Base-by-base conservation (phyloP, 2,113 vertebrate genomes). In the Mustela nigripes region DNA sequence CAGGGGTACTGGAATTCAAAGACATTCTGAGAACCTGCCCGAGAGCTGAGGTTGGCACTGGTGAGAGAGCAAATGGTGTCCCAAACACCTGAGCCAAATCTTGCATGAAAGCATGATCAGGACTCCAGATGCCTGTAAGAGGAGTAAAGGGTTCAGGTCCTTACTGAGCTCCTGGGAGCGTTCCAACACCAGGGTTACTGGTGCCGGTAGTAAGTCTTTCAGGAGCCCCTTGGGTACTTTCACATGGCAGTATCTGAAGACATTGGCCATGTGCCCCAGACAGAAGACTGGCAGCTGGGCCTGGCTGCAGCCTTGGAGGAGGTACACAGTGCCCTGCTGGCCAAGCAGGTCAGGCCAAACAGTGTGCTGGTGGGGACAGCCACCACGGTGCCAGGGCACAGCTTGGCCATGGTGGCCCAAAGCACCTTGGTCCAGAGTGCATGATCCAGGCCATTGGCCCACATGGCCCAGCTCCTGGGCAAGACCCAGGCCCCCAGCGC, bases 341-440 rank as follows among this genome's bases (percentile, higher is more conserved):
- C 99, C 95, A 99, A 98, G 97, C 99, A 99, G 1, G 99, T 99
- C 97, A 99, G 98, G 60, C 99, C 99, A 3, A 99, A 99, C 94
- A 99, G 50, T 33, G 99, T 99, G 98, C 99, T 99, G 0, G 99
- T 99, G 21, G 99, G 99, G 56, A 99, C 98, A 0, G 99, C 99
- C 45, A 99, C 99, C 71, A 99, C 98, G 33, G 99, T 98, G 11
- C 99, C 99, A 5, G 98, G 98, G 97, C 98, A 98, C 97, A 99
- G 98, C 22, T 99, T 98, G 1, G 97, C 96, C 82, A 96, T 98
- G 0, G 99, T 99, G 9, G 98, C 98, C 5, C 89, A 96, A 98
- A 99, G 98, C 92, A 98, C 98, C 42, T 99, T 99, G 19, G 93
- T 78, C 98, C 97, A 98, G 93, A 98, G 99, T 99, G 98, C 95